These are phyloP conservation scores for Cossypha caffra DNA, from an alignment of 2,797 vertebrate genomes.

Conservation along the genomic window DNA sequence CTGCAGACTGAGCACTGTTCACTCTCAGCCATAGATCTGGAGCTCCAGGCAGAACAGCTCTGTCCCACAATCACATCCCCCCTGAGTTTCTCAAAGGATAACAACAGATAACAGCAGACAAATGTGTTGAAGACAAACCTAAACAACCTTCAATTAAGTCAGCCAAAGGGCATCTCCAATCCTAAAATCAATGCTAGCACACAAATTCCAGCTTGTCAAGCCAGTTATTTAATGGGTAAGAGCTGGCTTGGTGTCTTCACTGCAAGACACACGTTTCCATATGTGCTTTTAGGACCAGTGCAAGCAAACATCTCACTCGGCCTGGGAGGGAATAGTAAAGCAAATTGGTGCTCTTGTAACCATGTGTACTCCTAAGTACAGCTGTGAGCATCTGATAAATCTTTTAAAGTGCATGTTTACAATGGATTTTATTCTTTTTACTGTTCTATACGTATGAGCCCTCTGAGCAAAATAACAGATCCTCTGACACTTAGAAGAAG, in stretches of 20 bases:
- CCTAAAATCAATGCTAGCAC: not conserved
- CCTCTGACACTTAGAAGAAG: constrained; percentile 29
- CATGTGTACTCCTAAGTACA: constrained; percentile 45
- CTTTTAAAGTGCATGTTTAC: constrained; percentile 72
- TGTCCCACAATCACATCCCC: not conserved
- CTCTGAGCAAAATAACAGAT: constrained; percentile 68
- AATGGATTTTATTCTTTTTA: constrained; percentile 72
- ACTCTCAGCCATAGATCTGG: not conserved
- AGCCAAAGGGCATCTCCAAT: not conserved
- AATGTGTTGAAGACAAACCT: not conserved
- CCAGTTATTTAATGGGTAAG: not conserved
- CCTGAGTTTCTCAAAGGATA: not conserved
- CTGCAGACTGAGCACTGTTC: not conserved
- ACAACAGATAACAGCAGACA: not conserved
- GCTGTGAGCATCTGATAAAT: constrained; percentile 68
- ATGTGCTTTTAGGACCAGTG: not conserved
- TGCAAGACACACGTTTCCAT: not conserved
- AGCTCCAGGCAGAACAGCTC: not conserved
- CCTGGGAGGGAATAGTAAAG: constrained; percentile 57
- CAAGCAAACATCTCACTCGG: not conserved
- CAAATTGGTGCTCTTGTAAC: constrained; percentile 60
- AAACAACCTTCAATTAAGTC: not conserved
- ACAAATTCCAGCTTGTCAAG: not conserved
- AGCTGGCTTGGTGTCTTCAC: not conserved
- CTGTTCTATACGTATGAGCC: constrained; percentile 43